Conservation (phyloP, 1,140 invertebrate genomes). For the Trichonephila clavata region DNA sequence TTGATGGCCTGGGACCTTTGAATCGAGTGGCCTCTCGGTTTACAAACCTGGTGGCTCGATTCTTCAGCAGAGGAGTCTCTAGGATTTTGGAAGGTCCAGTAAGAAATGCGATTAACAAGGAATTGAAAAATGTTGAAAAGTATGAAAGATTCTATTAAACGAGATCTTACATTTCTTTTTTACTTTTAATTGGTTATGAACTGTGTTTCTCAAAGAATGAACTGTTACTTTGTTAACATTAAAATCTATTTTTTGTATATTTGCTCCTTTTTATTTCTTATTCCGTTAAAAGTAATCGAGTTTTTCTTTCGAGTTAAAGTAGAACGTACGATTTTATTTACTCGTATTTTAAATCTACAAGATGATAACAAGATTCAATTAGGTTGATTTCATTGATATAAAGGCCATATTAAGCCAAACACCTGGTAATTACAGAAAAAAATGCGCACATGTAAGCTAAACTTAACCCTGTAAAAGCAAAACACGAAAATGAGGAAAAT, state of each 20-base stretch:
- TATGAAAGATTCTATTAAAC: conserved; percentile 64
- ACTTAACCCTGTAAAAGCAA: too few relatives aligned
- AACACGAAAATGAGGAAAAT: too few relatives aligned
- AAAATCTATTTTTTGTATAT: not conserved
- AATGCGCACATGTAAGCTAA: too few relatives aligned
- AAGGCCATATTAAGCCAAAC: too few relatives aligned
- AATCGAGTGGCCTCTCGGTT: conserved; percentile 45
- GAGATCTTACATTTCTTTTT: not conserved
- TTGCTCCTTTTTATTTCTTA: too few relatives aligned
- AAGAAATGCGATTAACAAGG: conserved; percentile 54
- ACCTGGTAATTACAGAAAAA: too few relatives aligned
- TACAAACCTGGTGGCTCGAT: conserved; percentile 8
- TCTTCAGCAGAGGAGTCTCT: conserved; percentile 44
- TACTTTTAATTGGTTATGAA: not conserved
- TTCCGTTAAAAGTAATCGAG: too few relatives aligned
- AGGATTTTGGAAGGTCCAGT: conserved; percentile 49
- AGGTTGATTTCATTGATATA: too few relatives aligned
- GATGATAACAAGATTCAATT: too few relatives aligned
- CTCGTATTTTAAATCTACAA: too few relatives aligned
- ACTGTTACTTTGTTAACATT: not conserved
- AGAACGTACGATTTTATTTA: too few relatives aligned
- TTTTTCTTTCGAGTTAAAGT: too few relatives aligned
- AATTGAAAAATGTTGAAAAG: conserved; percentile 55
- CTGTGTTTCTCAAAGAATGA: not conserved
- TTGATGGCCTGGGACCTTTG: conserved; percentile 44